A percentile compares a stretch with the other conserved stretches of the same genome.
Conservation (phyloP, 2,113 vertebrate genomes). For the Xenus cinereus region DNA sequence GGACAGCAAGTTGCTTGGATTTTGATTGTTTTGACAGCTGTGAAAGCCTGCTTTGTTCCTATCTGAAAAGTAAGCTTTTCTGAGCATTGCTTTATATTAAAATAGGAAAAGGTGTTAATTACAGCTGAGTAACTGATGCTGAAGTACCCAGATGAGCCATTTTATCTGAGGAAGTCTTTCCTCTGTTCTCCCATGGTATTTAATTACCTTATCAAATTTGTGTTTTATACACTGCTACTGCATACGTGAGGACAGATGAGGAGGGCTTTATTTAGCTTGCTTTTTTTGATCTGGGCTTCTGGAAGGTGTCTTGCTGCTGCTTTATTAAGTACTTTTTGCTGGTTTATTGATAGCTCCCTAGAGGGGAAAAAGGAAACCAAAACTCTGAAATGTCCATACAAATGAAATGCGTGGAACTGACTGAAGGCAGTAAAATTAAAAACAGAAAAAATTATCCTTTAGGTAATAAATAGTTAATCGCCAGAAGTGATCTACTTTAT, state of each 20-base stretch:
- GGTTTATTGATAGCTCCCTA: not conserved
- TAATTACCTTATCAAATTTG: not conserved
- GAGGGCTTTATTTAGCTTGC: not conserved
- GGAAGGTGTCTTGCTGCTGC: not conserved
- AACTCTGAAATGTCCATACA: not conserved
- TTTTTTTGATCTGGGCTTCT: not conserved
- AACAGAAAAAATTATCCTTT: not conserved
- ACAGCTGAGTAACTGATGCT: not conserved
- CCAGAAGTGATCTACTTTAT: not conserved
- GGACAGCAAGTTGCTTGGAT: not conserved
- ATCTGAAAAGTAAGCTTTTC: not conserved
- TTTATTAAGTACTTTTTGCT: not conserved
- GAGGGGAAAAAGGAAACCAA: not conserved
- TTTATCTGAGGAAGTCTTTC: not conserved
- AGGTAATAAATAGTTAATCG: not conserved
- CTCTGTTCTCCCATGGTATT: not conserved
- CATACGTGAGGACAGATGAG: not conserved
- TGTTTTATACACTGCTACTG: not conserved
- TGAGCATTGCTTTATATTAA: not conserved
- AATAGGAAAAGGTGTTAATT: constrained; percentile 5
- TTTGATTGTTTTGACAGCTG: not conserved
- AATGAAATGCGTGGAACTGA: not conserved
- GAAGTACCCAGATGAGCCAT: not conserved
- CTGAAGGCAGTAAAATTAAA: not conserved
- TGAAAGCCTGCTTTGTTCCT: not conserved